Conservation (phyloP, 2,113 vertebrate species). For the Pteronura brasiliensis region DNA sequence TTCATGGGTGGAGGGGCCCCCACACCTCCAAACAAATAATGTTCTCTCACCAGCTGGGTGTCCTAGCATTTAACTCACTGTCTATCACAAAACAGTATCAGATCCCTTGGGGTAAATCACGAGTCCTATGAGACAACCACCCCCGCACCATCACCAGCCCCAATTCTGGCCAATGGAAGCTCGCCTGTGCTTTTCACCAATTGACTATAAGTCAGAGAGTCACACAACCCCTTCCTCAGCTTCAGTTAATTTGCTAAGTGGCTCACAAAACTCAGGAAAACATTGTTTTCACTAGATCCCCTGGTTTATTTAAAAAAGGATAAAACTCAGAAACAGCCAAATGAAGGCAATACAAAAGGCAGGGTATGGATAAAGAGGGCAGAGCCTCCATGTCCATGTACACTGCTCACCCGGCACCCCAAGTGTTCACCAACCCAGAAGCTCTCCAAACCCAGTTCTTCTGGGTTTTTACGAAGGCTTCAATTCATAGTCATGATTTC, state of each 20-base stretch:
- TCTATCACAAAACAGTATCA: neutral
- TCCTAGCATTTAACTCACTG: neutral
- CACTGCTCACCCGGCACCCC: neutral
- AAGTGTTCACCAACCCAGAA: neutral
- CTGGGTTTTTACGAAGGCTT: neutral
- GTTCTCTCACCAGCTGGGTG: neutral
- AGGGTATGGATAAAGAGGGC: neutral
- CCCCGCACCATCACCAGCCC: neutral
- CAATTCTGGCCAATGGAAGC: neutral
- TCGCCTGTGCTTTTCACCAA: neutral
- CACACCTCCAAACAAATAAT: neutral
- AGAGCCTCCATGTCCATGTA: neutral
- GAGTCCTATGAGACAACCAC: neutral
- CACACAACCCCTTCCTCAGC: neutral
- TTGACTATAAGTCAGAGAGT: neutral
- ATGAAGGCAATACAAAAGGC: neutral
- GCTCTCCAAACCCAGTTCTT: neutral
- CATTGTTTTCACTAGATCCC: neutral
- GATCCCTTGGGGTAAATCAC: neutral
- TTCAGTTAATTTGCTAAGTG: neutral
- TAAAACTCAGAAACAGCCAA: neutral
- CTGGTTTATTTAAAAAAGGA: neutral
- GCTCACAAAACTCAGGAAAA: neutral
- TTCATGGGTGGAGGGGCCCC: neutral
- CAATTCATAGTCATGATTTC: neutral